Evolutionary conservation across 2,113 vertebrate genomes (phyloP), one percentile per base, ranked within the genome.

Genomic region (Xiphophorus maculatus): DNA sequence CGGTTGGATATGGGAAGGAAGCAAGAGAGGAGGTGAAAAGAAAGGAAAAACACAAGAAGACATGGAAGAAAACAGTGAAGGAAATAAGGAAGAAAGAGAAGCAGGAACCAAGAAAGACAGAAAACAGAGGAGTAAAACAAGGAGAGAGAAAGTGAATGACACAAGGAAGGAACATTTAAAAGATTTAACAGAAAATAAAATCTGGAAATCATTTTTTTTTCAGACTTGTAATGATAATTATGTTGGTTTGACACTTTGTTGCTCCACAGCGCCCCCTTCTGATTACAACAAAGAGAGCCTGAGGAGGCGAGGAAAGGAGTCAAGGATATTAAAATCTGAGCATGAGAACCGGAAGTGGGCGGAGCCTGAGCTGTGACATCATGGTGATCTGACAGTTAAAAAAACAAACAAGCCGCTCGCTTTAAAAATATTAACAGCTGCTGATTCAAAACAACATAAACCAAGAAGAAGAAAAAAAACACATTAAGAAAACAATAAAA

Each of bases 341-440:
- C 44, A 48, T 48, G 44, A 48, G 48, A 69, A 30, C 22, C 5
- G 11, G 13, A 63, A 11, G 30, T 37, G 42, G 29, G 13, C 28
- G 69, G 72, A 68, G 75, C 54, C 58, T 68, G 40, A 71, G 51
- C 27, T 1, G 64, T 27, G 68, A n/a, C 22, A 58, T 22, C 51
- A 54, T 17, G 19, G 19, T 54, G 22, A 54, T n/a, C 44, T 48
- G 44, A 48, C 17, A 17, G 44, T 17, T 48, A 48, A 48, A 42
- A 42, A 1, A 69, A 66, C 71, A 15, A 25, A 63, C 2, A 19
- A 69, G 71, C 29, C 13, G 22, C 76, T 81, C 8, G 5, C 63
- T 62, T 63, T 71, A 76, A 67, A 79, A 79, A 83, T 27, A 67
- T 10, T 17, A 63, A 66, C 35, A 75, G 48, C 48, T 42, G 42